Evolutionary conservation across 2,888 invertebrate genomes (phyloP), one percentile per base, ranked within the genome.

Genomic region (Epirrhoe tristata): DNA sequence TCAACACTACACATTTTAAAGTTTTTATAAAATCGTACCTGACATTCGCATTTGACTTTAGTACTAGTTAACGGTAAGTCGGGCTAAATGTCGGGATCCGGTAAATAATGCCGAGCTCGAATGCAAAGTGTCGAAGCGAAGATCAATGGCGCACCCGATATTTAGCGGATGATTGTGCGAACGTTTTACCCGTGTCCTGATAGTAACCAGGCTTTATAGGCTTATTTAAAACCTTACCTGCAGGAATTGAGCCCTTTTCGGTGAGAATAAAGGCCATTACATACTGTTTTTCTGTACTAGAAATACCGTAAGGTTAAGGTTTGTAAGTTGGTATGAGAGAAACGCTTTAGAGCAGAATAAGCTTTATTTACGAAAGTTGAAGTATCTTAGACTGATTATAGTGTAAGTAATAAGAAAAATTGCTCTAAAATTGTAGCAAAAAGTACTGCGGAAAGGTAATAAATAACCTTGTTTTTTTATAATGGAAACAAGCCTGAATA

Each of bases 71-170:
- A 46, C 48, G 48, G 16, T 12, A 51, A 32, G n/a, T 43, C 46
- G 12, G 55, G 32, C 65, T 53, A 52, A 69, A 58, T 52, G 53
- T 55, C 46, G 36, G 54, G 66, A 58, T 61, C 55, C 61, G n/a
- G 66, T 70, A 58, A 66, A 63, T 63, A 60, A 69, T 64, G 66
- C 54, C 48, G 56, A 58, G 58, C 58, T 70, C 39, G 48, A 62
- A 57, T 39, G 36, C 54, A 17, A 58, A 32, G 60, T 50, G 58
- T 60, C 63, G 32, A 16, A 8, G 51, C n/a, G 39, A 57, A 67
- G 62, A 59, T 63, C 59, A 63, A 61, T 48, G 52, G 61, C 54
- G 24, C 24, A 55, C 12, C 39, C 61, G 48, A 66, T 69, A 69
- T 48, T 63, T 58, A 55, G 48, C 32, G n/a, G 51, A 6, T 58